Base-by-base conservation (phyloP, 2,888 invertebrate species). In the Macaria notata region DNA sequence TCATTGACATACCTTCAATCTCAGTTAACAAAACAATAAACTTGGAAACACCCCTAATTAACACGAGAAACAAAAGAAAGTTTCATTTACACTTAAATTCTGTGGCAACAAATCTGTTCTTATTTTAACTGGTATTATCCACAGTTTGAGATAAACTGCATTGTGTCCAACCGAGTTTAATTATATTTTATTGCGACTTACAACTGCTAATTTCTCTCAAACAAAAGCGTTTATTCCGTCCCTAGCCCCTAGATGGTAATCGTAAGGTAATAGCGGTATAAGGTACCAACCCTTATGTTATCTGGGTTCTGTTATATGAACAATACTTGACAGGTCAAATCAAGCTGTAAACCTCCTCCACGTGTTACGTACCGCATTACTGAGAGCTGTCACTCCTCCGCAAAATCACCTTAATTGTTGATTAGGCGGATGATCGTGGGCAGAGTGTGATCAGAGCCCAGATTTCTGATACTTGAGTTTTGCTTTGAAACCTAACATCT, bases 191-290 rank as follows among this genome's bases (percentile, higher is more conserved):
- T 49, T 43, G 43, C 54, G 36, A 42, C 4, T 45, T 56, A 48
- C 49, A 39, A 52, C 48, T 30, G 45, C n/a, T 41, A 44, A 49
- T 36, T 50, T 43, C 9, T 19, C 3, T 31, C 19, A n/a, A 49
- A 58, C 58, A 58, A 58, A 49, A 39, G 58, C 58, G 42, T 33
- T 59, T 49, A 46, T 48, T 53, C 46, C 30, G 41, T 6, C 46
- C 46, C 42, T 31, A n/a, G 54, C 55, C 59, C 59, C 54, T 29
- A 42, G 59, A 59, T 59, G 45, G 44, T 47, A 54, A 59, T 59
- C 41, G 41, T 36, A 36, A 6, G 33, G 4, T 6, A 7, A 36
- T 2, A 36, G 33, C 4, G 33, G 33, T 36, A 36, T 36, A 7
- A 7, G 7, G 4, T 53, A 49, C 44, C 49, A 54, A 38, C 48